These are phyloP conservation scores for Leptatherina wallacei DNA, from an alignment of 2,797 vertebrate species.

Conservation along the genomic window DNA sequence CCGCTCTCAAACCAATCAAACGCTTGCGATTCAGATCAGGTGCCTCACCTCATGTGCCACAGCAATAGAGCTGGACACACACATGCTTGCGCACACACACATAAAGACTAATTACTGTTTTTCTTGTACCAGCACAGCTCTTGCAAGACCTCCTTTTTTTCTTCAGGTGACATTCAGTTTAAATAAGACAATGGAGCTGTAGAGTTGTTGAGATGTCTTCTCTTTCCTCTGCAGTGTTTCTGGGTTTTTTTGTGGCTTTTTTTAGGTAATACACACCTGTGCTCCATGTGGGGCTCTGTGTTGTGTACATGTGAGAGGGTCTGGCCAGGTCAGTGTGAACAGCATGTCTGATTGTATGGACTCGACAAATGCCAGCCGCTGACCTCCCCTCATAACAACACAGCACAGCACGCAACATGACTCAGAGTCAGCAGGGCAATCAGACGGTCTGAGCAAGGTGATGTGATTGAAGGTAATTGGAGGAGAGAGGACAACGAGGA, in stretches of 20 bases:
- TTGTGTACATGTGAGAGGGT: slow-evolving; percentile 40
- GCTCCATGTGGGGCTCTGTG: slow-evolving; percentile 4
- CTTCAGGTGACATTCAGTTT: background rate
- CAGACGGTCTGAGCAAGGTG: slow-evolving; percentile 34
- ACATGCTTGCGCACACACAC: slow-evolving; percentile 5
- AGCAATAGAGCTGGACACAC: slow-evolving; percentile 28
- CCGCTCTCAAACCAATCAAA: slow-evolving; percentile 54
- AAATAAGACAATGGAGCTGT: background rate
- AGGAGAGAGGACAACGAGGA: slow-evolving; percentile 28
- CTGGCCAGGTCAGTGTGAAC: slow-evolving; percentile 54
- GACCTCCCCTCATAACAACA: slow-evolving; percentile 47
- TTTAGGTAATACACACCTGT: background rate
- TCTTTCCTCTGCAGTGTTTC: background rate
- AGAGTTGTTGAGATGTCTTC: background rate
- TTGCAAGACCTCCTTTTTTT: background rate
- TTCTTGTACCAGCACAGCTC: slow-evolving; percentile 12
- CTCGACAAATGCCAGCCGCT: slow-evolving; percentile 58
- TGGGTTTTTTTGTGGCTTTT: background rate
- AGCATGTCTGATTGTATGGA: slow-evolving; percentile 56
- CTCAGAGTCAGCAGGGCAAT: slow-evolving; percentile 41
- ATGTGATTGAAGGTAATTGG: slow-evolving; percentile 58
- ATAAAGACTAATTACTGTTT: slow-evolving; percentile 1
- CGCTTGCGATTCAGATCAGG: slow-evolving; percentile 67
- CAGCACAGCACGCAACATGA: slow-evolving; percentile 32
- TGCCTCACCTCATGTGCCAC: slow-evolving; percentile 54